Conservation (phyloP, 2,797 vertebrate genomes). For the Forpus xanthops region DNA sequence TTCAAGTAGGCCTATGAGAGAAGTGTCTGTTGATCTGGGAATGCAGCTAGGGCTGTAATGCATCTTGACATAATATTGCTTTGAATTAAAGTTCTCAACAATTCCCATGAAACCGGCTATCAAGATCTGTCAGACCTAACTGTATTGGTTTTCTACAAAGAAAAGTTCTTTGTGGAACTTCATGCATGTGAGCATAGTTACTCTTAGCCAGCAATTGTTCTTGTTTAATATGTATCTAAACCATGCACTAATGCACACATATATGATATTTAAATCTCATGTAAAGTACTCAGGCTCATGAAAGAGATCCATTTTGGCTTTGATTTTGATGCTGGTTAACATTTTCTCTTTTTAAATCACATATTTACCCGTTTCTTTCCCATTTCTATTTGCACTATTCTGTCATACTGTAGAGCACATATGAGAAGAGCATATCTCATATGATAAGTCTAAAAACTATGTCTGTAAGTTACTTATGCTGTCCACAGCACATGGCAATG, state of each 20-base stretch:
- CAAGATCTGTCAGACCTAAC: background rate
- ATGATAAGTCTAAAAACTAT: background rate
- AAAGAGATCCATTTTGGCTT: background rate
- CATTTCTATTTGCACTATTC: background rate
- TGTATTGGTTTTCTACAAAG: background rate
- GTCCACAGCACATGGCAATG: background rate
- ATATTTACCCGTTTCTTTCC: background rate
- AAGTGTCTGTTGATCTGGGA: constrained; percentile 1
- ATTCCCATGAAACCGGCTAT: background rate
- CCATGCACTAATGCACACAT: accelerated
- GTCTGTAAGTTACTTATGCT: background rate
- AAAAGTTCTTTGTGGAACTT: background rate
- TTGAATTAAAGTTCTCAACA: constrained; percentile 6
- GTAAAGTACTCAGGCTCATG: background rate
- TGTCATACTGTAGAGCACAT: background rate
- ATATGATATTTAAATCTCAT: background rate
- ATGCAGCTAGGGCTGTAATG: background rate
- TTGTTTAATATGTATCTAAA: background rate
- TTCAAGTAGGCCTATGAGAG: constrained; percentile 8
- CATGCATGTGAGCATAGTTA: background rate
- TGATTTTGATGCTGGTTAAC: background rate
- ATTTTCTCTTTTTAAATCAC: background rate
- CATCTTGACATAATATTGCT: background rate
- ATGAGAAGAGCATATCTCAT: background rate
- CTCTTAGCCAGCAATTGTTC: background rate